A percentile compares a stretch with the other conserved stretches of the same genome.
phyloP scores from a whole-genome alignment of 64 coral and sea anemone genomes.

The Stichodactyla mertensii region DNA sequence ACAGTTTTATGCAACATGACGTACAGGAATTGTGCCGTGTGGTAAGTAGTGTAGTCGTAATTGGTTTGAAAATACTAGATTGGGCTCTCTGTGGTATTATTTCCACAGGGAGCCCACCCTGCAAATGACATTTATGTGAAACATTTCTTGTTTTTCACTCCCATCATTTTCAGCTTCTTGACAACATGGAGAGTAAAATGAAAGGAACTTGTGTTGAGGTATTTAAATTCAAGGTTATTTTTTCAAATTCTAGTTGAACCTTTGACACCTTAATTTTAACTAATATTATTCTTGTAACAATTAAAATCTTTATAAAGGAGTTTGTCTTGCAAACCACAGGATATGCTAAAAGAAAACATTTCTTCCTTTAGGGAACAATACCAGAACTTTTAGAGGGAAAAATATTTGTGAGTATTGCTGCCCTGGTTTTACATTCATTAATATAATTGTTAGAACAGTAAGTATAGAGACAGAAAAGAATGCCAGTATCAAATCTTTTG shows the following conservation, averaged over 20 bases:
- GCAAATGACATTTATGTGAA: background rate
- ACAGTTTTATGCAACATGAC: conserved; percentile 99
- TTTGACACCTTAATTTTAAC: too few relatives aligned
- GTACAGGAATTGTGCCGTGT: conserved; percentile 97
- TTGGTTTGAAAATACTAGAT: background rate
- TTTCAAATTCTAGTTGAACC: too few relatives aligned
- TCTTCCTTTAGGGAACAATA: conserved; percentile 79
- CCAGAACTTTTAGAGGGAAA: conserved; percentile 94
- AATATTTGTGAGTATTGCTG: conserved; percentile 66
- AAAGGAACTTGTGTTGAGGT: conserved; percentile 99
- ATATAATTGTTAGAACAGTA: too few relatives aligned
- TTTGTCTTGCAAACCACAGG: background rate
- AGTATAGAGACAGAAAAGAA: too few relatives aligned
- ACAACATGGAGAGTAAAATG: conserved; percentile 99
- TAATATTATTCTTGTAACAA: too few relatives aligned
- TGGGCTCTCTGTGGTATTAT: background rate
- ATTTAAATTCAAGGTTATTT: background rate
- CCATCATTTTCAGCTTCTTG: conserved; percentile 60
- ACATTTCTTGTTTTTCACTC: too few relatives aligned
- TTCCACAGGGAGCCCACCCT: background rate
- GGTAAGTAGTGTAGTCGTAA: conserved; percentile 36
- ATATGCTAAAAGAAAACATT: too few relatives aligned
- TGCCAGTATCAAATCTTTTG: too few relatives aligned
- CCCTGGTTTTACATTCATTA: background rate
- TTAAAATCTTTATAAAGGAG: too few relatives aligned